Percentiles rank a stretch among this genome's conserved stretches.
phyloP scores from a whole-genome alignment of 2,113 vertebrate genomes.

The Carassius carassius region DNA sequence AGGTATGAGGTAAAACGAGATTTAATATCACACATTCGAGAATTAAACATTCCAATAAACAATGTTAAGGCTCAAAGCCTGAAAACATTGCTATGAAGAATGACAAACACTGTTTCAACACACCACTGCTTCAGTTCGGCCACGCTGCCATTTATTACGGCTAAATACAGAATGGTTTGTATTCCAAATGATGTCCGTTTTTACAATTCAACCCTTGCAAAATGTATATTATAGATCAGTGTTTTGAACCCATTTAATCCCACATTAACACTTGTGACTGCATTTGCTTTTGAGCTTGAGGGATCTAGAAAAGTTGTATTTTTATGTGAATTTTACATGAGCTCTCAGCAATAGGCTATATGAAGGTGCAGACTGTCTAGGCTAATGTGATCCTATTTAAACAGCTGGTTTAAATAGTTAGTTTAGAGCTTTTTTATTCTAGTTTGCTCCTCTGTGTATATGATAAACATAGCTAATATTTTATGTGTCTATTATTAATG shows the following conservation, averaged over 20 bases:
- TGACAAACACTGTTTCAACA: not conserved
- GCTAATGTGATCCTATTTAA: not conserved
- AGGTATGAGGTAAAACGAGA: constrained; percentile 67
- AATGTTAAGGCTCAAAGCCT: constrained; percentile 1
- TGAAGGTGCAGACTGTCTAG: not conserved
- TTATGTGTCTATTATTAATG: not conserved
- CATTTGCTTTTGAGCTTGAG: not conserved
- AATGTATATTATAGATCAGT: not conserved
- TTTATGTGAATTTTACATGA: not conserved
- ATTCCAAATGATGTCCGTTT: not conserved
- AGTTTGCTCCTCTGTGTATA: not conserved
- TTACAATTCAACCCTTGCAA: not conserved
- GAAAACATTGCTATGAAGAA: not conserved
- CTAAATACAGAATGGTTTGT: not conserved
- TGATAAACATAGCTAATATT: not conserved
- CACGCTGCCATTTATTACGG: not conserved
- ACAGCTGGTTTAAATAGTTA: not conserved
- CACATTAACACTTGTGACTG: not conserved
- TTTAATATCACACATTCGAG: constrained; percentile 7
- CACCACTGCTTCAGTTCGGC: not conserved
- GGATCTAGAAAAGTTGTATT: not conserved
- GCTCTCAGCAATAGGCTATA: not conserved
- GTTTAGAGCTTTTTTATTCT: not conserved
- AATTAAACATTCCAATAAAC: constrained; percentile 38
- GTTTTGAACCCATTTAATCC: not conserved